Evolutionary conservation across 2,113 vertebrate genomes (phyloP).

Genomic region (Peromyscus maniculatus): DNA sequence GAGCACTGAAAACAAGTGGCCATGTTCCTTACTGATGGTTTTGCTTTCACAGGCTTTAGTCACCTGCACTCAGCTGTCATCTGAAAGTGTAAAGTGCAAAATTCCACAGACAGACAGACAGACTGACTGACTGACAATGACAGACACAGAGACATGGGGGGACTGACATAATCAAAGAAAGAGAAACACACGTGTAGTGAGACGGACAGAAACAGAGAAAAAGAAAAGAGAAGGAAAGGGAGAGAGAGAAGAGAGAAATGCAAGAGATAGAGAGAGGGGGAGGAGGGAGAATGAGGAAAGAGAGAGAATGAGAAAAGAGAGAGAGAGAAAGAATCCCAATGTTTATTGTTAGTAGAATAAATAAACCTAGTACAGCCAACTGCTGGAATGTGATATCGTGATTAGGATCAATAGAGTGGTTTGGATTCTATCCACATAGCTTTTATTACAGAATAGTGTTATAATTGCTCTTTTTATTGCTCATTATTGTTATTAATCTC

Average conservation of each 20-base stretch:
- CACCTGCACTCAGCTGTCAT: not conserved
- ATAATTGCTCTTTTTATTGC: not conserved
- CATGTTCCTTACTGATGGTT: accelerated
- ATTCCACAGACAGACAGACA: not conserved
- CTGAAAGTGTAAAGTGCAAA: not conserved
- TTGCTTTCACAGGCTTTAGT: not conserved
- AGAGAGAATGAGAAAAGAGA: accelerated
- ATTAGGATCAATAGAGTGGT: not conserved
- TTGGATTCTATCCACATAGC: not conserved
- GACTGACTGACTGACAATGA: too few relatives aligned
- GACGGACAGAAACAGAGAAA: not conserved
- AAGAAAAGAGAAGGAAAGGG: not conserved
- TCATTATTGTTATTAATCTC: not conserved
- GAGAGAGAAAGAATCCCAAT: not conserved
- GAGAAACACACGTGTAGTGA: not conserved
- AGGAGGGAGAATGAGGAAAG: not conserved
- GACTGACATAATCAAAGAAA: not conserved
- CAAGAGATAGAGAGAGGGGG: not conserved
- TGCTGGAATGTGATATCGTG: not conserved
- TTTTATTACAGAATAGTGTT: not conserved
- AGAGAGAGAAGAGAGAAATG: not conserved
- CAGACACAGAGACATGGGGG: not conserved
- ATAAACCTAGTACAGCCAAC: not conserved
- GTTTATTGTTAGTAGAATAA: not conserved
- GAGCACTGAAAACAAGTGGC: not conserved